phyloP scores from a whole-genome alignment of 2,113 vertebrate species.

The Trichechus manatus region DNA sequence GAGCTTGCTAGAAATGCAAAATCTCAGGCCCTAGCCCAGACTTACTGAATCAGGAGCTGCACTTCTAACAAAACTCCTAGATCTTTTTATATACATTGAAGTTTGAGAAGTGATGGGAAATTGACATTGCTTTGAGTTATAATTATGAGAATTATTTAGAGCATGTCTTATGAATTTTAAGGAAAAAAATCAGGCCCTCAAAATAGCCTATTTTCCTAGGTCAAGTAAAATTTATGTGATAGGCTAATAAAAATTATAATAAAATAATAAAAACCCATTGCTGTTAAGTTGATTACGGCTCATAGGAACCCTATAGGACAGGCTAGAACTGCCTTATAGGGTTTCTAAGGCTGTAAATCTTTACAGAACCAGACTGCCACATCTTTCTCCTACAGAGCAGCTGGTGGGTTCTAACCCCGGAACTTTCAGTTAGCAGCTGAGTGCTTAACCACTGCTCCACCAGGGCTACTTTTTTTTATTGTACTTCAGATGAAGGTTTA shows the following conservation, averaged over 20 bases:
- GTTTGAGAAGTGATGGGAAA: slow-evolving; percentile 43
- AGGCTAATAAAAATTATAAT: slow-evolving; percentile 9
- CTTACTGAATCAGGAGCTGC: slow-evolving; percentile 53
- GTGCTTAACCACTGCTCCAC: not conserved
- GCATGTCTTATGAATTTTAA: not conserved
- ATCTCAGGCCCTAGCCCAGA: not conserved
- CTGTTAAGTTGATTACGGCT: not conserved
- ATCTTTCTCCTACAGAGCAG: not conserved
- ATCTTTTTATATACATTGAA: slow-evolving; percentile 24
- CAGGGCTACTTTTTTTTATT: not conserved
- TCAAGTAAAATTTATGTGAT: slow-evolving; percentile 41
- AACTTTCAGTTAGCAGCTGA: not conserved
- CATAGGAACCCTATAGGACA: not conserved
- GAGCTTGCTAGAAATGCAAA: slow-evolving; percentile 59
- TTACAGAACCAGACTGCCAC: not conserved
- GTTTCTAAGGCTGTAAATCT: not conserved
- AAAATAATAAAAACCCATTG: not conserved
- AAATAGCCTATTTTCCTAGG: slow-evolving; percentile 7
- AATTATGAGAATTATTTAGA: slow-evolving; percentile 61
- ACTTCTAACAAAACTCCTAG: slow-evolving; percentile 9
- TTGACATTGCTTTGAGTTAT: slow-evolving; percentile 4
- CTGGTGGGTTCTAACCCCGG: not conserved
- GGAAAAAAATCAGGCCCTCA: not conserved
- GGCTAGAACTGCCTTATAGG: not conserved
- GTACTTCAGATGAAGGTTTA: no score